Percentiles rank a stretch among this genome's conserved stretches.
Conservation (phyloP, 64 coral and sea anemone genomes). For the Cladopsammia gracilis region DNA sequence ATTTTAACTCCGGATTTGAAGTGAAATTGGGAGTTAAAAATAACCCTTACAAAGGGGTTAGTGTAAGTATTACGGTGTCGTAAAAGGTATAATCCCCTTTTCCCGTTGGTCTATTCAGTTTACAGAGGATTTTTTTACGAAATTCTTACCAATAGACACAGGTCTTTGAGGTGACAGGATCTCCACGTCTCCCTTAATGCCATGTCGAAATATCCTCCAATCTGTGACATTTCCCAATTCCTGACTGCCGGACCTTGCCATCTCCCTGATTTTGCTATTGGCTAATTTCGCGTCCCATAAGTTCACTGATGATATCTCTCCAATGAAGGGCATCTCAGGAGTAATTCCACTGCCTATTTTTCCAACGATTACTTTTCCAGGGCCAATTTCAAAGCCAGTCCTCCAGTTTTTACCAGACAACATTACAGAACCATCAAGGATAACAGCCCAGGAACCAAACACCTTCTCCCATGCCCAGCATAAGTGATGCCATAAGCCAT, state of each 20-base stretch:
- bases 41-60: no score
- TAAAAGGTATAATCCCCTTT: no score
- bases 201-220: constrained; percentile 15
- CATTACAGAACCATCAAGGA: no score
- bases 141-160: not conserved
- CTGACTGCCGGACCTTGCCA: not conserved
- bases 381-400: not conserved
- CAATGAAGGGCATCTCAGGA: not conserved
- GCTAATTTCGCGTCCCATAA: not conserved
- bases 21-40: no score
- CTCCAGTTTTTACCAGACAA: no score
- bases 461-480: no score
- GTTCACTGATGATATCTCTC: not conserved
- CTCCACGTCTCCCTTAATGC: not conserved
- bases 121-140: not conserved
- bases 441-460: no score
- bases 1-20: no score
- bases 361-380: not conserved
- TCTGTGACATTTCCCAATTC: constrained; percentile 22
- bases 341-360: not conserved
- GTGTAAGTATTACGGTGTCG: no score
- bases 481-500: no score
- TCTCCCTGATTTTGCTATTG: not conserved
- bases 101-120: no score
- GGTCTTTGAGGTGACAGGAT: not conserved